Percentiles rank a stretch among this genome's conserved stretches.
Evolutionary conservation across 2,113 vertebrate genomes (phyloP).

Genomic region (Camelus dromedarius): DNA sequence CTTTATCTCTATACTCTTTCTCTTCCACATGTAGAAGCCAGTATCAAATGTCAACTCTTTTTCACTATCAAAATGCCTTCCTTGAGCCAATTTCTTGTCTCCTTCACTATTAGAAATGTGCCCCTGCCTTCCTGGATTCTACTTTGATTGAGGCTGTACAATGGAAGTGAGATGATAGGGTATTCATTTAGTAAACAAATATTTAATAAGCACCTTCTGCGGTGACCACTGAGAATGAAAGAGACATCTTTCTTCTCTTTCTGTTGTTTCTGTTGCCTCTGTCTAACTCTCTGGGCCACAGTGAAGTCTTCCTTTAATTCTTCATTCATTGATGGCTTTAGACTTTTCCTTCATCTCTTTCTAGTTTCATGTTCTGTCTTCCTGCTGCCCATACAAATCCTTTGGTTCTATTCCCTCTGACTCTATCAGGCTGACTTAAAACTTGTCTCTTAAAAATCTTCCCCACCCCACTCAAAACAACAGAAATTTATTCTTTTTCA

Average conservation of each 20-base stretch:
- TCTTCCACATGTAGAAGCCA: not conserved
- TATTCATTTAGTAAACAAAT: slow-evolving; percentile 25
- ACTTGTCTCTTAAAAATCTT: slow-evolving; percentile 44
- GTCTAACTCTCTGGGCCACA: not conserved
- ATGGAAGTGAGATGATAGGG: not conserved
- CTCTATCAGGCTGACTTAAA: not conserved
- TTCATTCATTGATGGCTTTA: not conserved
- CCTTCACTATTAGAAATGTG: not conserved
- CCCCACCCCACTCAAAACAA: too few species aligned
- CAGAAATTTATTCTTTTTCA: too few species aligned
- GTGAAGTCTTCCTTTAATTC: not conserved
- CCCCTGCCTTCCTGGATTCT: not conserved
- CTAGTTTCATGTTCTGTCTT: not conserved
- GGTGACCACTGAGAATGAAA: not conserved
- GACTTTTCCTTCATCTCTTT: not conserved
- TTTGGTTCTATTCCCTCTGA: not conserved
- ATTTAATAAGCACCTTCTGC: not conserved
- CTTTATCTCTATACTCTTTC: not conserved
- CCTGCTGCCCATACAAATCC: not conserved
- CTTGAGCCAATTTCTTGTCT: not conserved
- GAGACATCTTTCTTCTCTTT: not conserved
- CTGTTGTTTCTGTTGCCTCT: not conserved
- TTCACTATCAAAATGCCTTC: not conserved
- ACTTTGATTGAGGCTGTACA: not conserved
- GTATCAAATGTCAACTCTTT: not conserved